Evolutionary conservation across 2,888 invertebrate species (phyloP), one percentile per base, ranked within the genome.

Genomic region (Vesta saturnalis): DNA sequence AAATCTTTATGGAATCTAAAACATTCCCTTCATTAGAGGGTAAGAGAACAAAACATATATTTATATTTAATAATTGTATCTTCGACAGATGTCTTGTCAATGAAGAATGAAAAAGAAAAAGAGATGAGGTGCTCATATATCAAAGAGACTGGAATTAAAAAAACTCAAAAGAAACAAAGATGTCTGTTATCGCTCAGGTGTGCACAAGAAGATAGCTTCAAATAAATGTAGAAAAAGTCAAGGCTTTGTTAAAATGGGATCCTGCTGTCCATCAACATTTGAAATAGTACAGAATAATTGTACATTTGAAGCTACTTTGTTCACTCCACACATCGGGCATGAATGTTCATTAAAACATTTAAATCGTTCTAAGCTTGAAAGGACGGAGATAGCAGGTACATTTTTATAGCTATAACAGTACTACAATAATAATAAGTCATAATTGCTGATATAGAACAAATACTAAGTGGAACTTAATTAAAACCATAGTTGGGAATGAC

Each of bases 101-200:
- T 3, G 43, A 43, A 43, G n/a, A 43, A 5, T 43, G 43, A 43
- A 43, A 43, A 43, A 43, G 43, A 43, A 43, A 43, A 43, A n/a
- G 43, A 43, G 43, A 43, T 43, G 43, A 43, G 10, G 43, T 43
- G 43, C 43, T 43, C 43, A n/a, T 43, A 43, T 43, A 14, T 43
- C 43, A 43, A 43, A 43, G 43, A 43, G n/a, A 43, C n/a, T 43
- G 43, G 43, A 43, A 43, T n/a, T 43, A 43, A 43, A 43, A 43
- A 43, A 43, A 43, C 43, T 43, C 43, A 43, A 43, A n/a, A 10
- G n/a, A 43, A 43, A 43, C 43, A 43, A 43, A 43, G n/a, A 43
- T 43, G 43, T 43, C 43, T 43, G 43, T n/a, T 12, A 43, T 43
- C 14, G 43, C 5, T 43, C 43, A 5, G 43, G 43, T 43, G 12